Conservation (phyloP, 2,888 invertebrate genomes). For the Drosophila vallismaia region DNA sequence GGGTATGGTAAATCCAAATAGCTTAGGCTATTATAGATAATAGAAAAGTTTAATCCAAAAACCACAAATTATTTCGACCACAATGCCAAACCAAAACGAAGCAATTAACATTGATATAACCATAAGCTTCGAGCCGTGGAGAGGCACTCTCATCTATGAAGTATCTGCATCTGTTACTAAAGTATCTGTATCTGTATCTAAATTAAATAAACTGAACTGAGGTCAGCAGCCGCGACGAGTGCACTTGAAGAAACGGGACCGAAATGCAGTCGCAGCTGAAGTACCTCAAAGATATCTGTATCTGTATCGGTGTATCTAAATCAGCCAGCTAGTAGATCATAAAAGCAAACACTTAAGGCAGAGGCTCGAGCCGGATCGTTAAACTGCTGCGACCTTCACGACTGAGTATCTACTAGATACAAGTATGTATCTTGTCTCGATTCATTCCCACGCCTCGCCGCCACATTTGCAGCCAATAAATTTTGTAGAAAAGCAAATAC, state of each 20-base stretch:
- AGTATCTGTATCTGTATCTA: slow-evolving; percentile 28
- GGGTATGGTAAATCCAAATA: slow-evolving; percentile 3
- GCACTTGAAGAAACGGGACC: slow-evolving; percentile 18
- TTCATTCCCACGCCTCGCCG: slow-evolving; percentile 70
- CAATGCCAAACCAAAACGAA: slow-evolving; percentile 16
- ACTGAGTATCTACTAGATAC: slow-evolving; percentile 17
- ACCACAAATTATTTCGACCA: slow-evolving; percentile 12
- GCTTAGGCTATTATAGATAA: not conserved
- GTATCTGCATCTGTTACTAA: slow-evolving; percentile 25
- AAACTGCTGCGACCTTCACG: slow-evolving; percentile 23
- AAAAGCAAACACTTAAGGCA: slow-evolving; percentile 58
- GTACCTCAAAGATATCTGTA: slow-evolving; percentile 9
- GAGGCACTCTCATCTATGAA: slow-evolving; percentile 11
- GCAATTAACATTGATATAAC: slow-evolving; percentile 51
- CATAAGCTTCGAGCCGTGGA: slow-evolving; percentile 27
- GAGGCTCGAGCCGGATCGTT: slow-evolving; percentile 26
- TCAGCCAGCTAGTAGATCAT: slow-evolving; percentile 52
- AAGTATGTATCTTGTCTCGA: slow-evolving; percentile 32
- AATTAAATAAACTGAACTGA: slow-evolving; percentile 26
- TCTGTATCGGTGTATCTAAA: slow-evolving; percentile 15
- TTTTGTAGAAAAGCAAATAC: slow-evolving; percentile 46
- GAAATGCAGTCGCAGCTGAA: slow-evolving; percentile 26
- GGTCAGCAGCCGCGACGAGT: slow-evolving; percentile 34
- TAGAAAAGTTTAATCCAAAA: slow-evolving; percentile 1
- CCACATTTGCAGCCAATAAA: slow-evolving; percentile 63